Percentiles rank a stretch among this genome's conserved stretches.
phyloP scores from a whole-genome alignment of 2,797 vertebrate genomes.

The Pseudochaenichthys georgianus region DNA sequence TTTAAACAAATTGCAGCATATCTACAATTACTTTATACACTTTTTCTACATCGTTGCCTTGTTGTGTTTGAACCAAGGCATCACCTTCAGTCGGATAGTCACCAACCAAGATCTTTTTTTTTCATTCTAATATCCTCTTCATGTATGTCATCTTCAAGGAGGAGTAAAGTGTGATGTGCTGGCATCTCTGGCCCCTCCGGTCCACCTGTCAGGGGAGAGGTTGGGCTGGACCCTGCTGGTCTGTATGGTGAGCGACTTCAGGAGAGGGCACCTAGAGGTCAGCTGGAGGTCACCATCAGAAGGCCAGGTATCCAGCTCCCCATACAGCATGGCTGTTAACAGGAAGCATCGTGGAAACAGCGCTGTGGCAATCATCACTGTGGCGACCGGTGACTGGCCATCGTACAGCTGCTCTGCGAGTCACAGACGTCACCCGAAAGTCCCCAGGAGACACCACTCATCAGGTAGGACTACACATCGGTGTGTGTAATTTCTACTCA shows the following conservation, averaged over 20 bases:
- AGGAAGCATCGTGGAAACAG: constrained; percentile 53
- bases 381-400: constrained; percentile 78
- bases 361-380: constrained; percentile 73
- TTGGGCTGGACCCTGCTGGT: constrained; percentile 82
- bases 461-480: constrained; percentile 50
- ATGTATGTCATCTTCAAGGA: constrained; percentile 39
- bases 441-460: constrained; percentile 47
- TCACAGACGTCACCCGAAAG: constrained; percentile 58
- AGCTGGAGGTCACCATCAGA: constrained; percentile 77
- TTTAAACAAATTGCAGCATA: neutral
- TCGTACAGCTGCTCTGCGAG: constrained; percentile 82
- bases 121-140: neutral
- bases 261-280: constrained; percentile 76
- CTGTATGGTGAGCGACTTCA: constrained; percentile 82
- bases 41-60: neutral
- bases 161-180: constrained; percentile 62
- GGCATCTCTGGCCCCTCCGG: constrained; percentile 78
- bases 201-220: constrained; percentile 80
- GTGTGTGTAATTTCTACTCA: neutral
- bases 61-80: neutral
- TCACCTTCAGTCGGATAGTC: neutral
- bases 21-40: neutral
- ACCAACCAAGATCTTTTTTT: neutral
- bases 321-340: constrained; percentile 53
- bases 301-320: constrained; percentile 3